Percentiles rank a stretch among this genome's conserved stretches.
These are phyloP conservation scores for Pseudopleuronectes americanus DNA, from an alignment of 2,797 vertebrate genomes.

Conservation along the genomic window DNA sequence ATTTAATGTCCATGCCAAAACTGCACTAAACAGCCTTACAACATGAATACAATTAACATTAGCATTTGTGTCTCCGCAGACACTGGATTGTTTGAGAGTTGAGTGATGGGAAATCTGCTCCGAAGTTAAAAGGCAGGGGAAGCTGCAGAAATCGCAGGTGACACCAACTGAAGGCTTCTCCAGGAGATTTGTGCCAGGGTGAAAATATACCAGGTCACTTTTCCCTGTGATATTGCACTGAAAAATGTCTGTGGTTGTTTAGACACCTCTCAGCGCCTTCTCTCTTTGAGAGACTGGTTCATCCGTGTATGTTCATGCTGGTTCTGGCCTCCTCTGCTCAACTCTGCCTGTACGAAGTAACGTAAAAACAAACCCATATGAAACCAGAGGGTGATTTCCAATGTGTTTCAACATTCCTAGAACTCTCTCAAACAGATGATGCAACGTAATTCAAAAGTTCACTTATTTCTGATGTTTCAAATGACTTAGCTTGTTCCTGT, in stretches of 20 bases:
- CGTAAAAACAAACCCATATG: slow-evolving; percentile 43
- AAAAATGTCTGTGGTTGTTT: slow-evolving; percentile 47
- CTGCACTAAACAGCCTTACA: background rate
- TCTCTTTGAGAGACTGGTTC: slow-evolving; percentile 33
- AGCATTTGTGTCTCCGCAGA: slow-evolving; percentile 26
- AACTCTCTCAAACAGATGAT: slow-evolving; percentile 63
- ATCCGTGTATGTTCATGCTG: slow-evolving; percentile 19
- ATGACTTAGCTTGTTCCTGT: slow-evolving; percentile 49
- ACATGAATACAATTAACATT: background rate
- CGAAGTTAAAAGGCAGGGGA: slow-evolving; percentile 17
- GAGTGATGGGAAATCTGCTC: slow-evolving; percentile 60
- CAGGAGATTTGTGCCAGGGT: slow-evolving; percentile 66
- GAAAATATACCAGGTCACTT: slow-evolving; percentile 64
- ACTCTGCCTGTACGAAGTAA: slow-evolving; percentile 22
- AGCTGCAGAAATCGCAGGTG: slow-evolving; percentile 40
- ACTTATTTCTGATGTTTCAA: slow-evolving; percentile 61
- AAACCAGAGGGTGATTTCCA: slow-evolving; percentile 56
- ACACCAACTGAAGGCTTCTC: slow-evolving; percentile 68
- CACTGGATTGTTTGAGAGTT: slow-evolving; percentile 23
- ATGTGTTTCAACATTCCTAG: slow-evolving; percentile 63
- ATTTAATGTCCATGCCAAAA: background rate
- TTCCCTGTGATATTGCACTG: slow-evolving; percentile 57
- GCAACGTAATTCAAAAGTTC: slow-evolving; percentile 63
- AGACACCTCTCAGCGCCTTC: slow-evolving; percentile 49
- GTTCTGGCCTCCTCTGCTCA: slow-evolving; percentile 12